Evolutionary conservation across 2,888 invertebrate genomes (phyloP).

Genomic region (Ophonus ardosiacus): DNA sequence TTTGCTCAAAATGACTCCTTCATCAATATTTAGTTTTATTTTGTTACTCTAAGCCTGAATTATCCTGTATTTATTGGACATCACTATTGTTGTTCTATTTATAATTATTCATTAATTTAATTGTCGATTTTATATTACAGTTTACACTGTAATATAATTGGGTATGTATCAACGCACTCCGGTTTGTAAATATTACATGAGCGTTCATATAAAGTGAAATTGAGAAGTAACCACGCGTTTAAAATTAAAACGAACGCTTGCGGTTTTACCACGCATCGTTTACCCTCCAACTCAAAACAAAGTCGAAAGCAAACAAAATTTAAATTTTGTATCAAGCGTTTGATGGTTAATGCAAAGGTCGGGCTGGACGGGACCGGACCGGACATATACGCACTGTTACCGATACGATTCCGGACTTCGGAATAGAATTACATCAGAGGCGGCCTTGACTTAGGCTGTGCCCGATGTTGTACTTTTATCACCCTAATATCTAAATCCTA

Average conservation of each 20-base stretch:
- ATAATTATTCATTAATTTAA: too few species aligned
- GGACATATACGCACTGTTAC: not conserved
- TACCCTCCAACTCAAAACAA: conserved; percentile 38
- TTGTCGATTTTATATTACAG: too few species aligned
- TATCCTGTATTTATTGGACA: too few species aligned
- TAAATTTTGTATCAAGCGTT: conserved; percentile 42
- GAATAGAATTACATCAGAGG: not conserved
- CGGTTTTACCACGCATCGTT: conserved; percentile 21
- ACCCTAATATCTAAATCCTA: too few species aligned
- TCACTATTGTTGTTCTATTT: too few species aligned
- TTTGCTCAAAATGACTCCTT: too few species aligned
- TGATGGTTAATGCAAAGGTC: conserved; percentile 17
- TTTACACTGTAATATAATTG: not conserved
- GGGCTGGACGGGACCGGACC: not conserved
- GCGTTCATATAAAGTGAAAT: not conserved
- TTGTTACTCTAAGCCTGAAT: too few species aligned
- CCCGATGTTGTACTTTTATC: too few species aligned
- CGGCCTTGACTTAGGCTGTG: not conserved
- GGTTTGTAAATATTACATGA: not conserved
- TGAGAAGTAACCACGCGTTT: conserved; percentile 23
- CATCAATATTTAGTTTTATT: too few species aligned
- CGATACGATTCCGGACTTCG: not conserved
- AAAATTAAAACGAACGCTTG: conserved; percentile 28
- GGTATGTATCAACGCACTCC: not conserved
- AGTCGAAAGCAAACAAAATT: conserved; percentile 42